Evolutionary conservation across 2,113 vertebrate species (phyloP).

Genomic region (Pristiophorus japonicus): DNA sequence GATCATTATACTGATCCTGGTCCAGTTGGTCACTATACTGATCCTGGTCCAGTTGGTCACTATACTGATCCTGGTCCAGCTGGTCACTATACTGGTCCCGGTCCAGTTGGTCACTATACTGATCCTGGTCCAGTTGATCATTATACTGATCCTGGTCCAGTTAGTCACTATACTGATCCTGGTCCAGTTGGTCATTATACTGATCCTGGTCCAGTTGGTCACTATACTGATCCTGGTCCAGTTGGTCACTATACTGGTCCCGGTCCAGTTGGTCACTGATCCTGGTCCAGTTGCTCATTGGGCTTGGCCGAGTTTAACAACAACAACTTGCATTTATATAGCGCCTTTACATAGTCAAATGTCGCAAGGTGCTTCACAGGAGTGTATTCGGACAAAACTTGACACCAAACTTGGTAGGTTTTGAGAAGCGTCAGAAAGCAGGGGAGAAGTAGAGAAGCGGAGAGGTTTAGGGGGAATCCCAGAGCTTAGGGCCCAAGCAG

Average conservation of each 20-base stretch:
- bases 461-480: background rate
- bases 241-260: background rate
- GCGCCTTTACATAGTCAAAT: background rate
- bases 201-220: background rate
- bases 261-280: background rate
- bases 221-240: background rate
- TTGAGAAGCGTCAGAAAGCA: background rate
- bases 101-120: too few species aligned
- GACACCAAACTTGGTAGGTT: background rate
- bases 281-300: background rate
- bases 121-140: too few species aligned
- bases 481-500: background rate
- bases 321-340: background rate
- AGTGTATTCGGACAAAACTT: background rate
- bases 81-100: background rate
- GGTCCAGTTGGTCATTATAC: background rate
- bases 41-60: background rate
- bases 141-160: too few species aligned
- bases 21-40: background rate
- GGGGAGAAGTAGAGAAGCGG: background rate
- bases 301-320: background rate
- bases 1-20: background rate
- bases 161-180: background rate
- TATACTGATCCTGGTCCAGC: background rate
- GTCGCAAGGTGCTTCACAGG: background rate